Evolutionary conservation across 2,113 vertebrate species (phyloP), one percentile per base, ranked within the genome.

Genomic region (Neodon shergylaensis): DNA sequence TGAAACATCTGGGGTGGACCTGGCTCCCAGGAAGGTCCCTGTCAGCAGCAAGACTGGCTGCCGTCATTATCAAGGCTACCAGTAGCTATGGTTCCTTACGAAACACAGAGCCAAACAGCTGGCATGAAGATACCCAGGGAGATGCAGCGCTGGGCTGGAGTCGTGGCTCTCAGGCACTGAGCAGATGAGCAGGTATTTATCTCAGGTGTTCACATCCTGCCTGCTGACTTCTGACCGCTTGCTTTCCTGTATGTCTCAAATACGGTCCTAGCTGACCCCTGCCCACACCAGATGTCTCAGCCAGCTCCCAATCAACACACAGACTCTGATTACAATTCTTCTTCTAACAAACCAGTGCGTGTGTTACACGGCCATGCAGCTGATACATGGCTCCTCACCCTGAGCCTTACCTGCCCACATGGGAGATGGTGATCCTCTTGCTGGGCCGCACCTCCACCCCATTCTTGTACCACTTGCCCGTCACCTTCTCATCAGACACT

Each of bases 401-500:
- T 1, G 0, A 14, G 33, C 47, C 95, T 12, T 98, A 99, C 99
- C 99, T 99, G 97, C 99, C 99, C 0, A 97, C 26, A 52, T 99
- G 99, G 92, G 98, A 98, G 66, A 99, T 99, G 86, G 98, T 99
- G 97, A 99, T 98, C 85, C 99, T 99, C 8, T 99, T 97, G 58
- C 98, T 99, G 70, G 99, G 97, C 81, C 98, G 58, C n/a, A 99
- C 99, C 96, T 99, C 99, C 26, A 99, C 96, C 2, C 99, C 99
- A 0, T 99, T 99, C 97, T 99, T 99, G 94, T 97, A 99, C 99
- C 99, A 99, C 97, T 99, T 99, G 89, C 99, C 99, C 0, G 99
- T 99, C 88, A 99, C 99, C 96, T 99, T 99, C 5, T 99, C 99
- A 1, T 99, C 99, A 0, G 99, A 99, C 95, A 99, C 99, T 95